These are phyloP conservation scores for Gortyna flavago DNA, from an alignment of 2,888 invertebrate genomes.

Conservation along the genomic window DNA sequence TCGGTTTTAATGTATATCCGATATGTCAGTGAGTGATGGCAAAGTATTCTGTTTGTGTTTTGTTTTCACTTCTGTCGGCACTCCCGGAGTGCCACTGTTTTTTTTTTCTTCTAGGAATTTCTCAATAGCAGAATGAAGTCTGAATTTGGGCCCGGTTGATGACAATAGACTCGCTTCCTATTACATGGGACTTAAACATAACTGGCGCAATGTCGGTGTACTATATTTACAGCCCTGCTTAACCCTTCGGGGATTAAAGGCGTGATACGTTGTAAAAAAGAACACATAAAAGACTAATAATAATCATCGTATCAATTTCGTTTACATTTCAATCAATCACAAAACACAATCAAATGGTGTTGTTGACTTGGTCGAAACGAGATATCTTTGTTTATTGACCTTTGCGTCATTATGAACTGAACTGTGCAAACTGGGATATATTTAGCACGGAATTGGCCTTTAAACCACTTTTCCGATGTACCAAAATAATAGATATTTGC, in stretches of 20 bases:
- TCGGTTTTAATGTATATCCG: too few species aligned
- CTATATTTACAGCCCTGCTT: not conserved
- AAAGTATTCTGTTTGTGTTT: too few species aligned
- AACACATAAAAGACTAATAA: constrained; percentile 7
- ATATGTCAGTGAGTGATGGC: too few species aligned
- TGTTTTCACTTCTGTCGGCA: too few species aligned
- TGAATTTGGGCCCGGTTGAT: too few species aligned
- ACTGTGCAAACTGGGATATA: constrained; percentile 1
- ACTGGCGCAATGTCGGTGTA: not conserved
- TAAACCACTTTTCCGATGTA: not conserved
- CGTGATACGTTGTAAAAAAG: not conserved
- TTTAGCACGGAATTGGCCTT: not conserved
- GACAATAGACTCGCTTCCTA: too few species aligned
- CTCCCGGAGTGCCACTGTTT: too few species aligned
- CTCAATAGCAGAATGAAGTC: too few species aligned
- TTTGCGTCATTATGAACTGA: constrained; percentile 20
- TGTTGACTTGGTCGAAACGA: constrained; percentile 43
- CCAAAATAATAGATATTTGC: not conserved
- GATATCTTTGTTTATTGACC: constrained; percentile 26
- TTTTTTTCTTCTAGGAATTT: too few species aligned
- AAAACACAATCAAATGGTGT: constrained; percentile 42
- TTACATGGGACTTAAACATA: too few species aligned
- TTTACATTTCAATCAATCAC: constrained; percentile 55
- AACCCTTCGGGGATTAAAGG: not conserved
- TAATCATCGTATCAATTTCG: constrained; percentile 21